Conservation (phyloP, 2,888 invertebrate species). For the Drosophila algonquin region DNA sequence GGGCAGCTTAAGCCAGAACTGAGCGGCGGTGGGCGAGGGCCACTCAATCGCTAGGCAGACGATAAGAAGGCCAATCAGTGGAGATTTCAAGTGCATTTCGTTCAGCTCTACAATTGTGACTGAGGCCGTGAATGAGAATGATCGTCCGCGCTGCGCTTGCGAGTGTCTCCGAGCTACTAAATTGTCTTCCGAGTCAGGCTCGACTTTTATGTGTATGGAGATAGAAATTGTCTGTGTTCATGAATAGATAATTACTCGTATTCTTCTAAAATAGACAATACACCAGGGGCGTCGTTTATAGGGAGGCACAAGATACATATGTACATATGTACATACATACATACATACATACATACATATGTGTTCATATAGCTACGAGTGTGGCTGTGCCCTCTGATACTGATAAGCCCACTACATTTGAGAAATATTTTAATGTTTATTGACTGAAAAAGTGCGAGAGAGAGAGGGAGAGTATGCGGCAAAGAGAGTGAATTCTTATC, state of each 20-base stretch:
- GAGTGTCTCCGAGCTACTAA: slow-evolving; percentile 39
- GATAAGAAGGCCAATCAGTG: slow-evolving; percentile 40
- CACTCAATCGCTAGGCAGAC: slow-evolving; percentile 35
- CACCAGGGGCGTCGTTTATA: not conserved
- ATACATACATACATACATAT: slow-evolving; percentile 8
- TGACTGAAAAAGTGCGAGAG: not conserved
- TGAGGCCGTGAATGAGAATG: slow-evolving; percentile 22
- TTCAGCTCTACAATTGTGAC: slow-evolving; percentile 7
- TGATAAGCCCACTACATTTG: slow-evolving; percentile 53
- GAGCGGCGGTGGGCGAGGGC: slow-evolving; percentile 42
- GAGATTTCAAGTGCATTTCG: slow-evolving; percentile 44
- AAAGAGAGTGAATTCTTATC: slow-evolving; percentile 4
- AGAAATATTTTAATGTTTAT: slow-evolving; percentile 28
- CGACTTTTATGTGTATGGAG: slow-evolving; percentile 31
- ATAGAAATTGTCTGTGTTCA: slow-evolving; percentile 37
- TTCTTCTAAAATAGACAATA: slow-evolving; percentile 1
- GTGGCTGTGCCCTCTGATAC: slow-evolving; percentile 13
- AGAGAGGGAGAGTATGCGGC: slow-evolving; percentile 4
- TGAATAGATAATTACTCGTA: slow-evolving; percentile 20
- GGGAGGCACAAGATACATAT: not conserved
- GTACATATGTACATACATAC: not conserved
- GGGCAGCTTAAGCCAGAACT: slow-evolving; percentile 71
- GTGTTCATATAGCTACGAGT: not conserved
- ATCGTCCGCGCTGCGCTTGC: slow-evolving; percentile 22
- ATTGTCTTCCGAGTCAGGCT: slow-evolving; percentile 22